These are phyloP conservation scores for Brachypodius melanocephalos DNA, from an alignment of 2,113 vertebrate genomes.

Conservation along the genomic window DNA sequence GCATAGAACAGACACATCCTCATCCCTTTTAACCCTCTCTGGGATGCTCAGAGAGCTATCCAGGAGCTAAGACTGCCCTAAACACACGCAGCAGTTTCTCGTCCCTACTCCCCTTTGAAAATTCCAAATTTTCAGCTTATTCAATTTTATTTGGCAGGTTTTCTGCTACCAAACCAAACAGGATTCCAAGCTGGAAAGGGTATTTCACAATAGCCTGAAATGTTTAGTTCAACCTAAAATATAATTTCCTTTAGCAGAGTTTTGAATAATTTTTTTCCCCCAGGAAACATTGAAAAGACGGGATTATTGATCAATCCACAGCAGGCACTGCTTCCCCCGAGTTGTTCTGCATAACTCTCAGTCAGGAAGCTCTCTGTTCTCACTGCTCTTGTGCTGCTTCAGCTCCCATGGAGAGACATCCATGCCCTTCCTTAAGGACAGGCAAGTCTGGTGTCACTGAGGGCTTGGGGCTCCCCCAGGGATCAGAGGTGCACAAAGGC, in stretches of 20 bases:
- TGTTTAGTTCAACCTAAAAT: not conserved
- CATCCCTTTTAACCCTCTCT: not conserved
- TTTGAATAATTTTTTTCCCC: not conserved
- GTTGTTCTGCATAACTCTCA: not conserved
- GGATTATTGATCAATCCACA: not conserved
- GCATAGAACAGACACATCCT: not conserved
- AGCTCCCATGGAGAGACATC: not conserved
- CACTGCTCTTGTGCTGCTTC: not conserved
- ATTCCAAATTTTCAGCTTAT: not conserved
- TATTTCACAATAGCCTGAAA: not conserved
- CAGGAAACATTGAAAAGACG: not conserved
- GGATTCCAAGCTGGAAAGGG: not conserved
- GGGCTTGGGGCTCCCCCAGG: not conserved
- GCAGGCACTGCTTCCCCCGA: not conserved
- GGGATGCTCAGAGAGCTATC: not conserved
- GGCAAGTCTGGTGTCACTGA: not conserved
- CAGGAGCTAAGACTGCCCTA: not conserved
- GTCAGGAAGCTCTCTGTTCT: not conserved
- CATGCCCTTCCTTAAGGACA: not conserved
- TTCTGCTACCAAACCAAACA: not conserved
- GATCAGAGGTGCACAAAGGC: rapidly evolving
- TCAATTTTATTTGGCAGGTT: not conserved
- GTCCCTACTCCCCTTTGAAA: not conserved
- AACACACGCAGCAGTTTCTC: not conserved
- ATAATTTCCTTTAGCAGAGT: not conserved